phyloP scores from a whole-genome alignment of 2,113 vertebrate species.

The Ictidomys tridecemlineatus region DNA sequence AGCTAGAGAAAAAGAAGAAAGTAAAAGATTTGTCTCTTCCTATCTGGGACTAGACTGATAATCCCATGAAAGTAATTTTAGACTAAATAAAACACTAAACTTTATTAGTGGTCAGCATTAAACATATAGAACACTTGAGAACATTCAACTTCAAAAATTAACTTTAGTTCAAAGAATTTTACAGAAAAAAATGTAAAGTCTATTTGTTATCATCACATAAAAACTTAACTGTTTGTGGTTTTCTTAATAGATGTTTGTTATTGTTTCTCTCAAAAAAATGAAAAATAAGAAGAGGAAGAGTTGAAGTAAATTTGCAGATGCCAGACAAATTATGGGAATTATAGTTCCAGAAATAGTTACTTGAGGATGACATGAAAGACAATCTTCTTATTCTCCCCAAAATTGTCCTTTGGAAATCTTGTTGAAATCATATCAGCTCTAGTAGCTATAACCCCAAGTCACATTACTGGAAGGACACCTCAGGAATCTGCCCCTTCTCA shows the following conservation, averaged over 20 bases:
- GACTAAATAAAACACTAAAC: conserved; percentile 32
- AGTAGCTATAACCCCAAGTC: background rate
- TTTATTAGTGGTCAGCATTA: background rate
- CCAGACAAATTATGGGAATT: background rate
- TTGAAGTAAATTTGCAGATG: conserved; percentile 36
- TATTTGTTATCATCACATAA: background rate
- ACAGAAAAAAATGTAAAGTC: background rate
- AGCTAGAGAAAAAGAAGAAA: background rate
- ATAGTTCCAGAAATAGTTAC: conserved; percentile 31
- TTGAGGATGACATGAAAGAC: background rate
- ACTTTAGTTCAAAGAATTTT: conserved; percentile 34
- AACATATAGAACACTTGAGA: background rate
- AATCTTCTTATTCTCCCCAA: background rate
- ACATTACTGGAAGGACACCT: background rate
- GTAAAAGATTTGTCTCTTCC: conserved; percentile 4
- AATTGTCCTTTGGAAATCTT: conserved; percentile 6
- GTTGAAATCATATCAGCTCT: background rate
- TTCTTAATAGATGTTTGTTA: background rate
- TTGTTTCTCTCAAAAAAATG: background rate
- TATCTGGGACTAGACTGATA: background rate
- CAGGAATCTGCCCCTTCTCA: background rate
- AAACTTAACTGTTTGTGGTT: background rate
- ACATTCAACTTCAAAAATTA: background rate
- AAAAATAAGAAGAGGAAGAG: conserved; percentile 9
- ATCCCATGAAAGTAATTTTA: background rate